phyloP scores from a whole-genome alignment of 2,888 invertebrate species.

The Lasioglossum villosulum region DNA sequence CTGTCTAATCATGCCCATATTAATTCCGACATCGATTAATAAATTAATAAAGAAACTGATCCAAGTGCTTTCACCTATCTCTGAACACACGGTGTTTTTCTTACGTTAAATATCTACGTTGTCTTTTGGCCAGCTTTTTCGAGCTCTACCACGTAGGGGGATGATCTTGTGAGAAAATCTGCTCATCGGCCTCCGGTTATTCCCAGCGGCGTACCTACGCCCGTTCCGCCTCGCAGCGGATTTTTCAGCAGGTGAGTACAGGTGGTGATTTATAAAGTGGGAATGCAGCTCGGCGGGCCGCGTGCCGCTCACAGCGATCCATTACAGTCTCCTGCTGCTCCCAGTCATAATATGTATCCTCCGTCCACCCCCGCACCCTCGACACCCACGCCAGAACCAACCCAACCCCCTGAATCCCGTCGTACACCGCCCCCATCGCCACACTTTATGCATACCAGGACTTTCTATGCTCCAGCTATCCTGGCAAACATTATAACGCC shows the following conservation, averaged over 20 bases:
- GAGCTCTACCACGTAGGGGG: slow-evolving; percentile 10
- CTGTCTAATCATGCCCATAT: no score
- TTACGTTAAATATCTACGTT: neutral
- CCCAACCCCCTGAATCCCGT: slow-evolving; percentile 23
- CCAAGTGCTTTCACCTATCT: no score
- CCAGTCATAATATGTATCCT: slow-evolving; percentile 73
- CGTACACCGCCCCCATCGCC: slow-evolving; percentile 41
- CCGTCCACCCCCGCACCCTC: neutral
- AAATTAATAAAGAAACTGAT: no score
- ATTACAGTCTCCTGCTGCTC: slow-evolving; percentile 73
- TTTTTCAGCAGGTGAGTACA: slow-evolving; percentile 72
- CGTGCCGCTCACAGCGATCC: slow-evolving; percentile 73
- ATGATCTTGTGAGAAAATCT: slow-evolving; percentile 64
- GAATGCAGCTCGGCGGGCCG: slow-evolving; percentile 67
- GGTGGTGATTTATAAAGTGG: slow-evolving; percentile 75
- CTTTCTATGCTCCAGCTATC: slow-evolving; percentile 64
- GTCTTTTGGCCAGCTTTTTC: neutral
- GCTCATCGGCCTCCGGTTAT: slow-evolving; percentile 29
- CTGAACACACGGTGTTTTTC: neutral
- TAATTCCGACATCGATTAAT: no score
- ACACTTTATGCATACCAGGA: slow-evolving; percentile 69
- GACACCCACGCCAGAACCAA: slow-evolving; percentile 10
- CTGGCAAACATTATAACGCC: slow-evolving; percentile 78
- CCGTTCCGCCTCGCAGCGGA: slow-evolving; percentile 63
- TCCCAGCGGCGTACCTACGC: slow-evolving; percentile 40